Base-by-base conservation (phyloP, 2,888 invertebrate genomes). In the Nymphalis urticae region DNA sequence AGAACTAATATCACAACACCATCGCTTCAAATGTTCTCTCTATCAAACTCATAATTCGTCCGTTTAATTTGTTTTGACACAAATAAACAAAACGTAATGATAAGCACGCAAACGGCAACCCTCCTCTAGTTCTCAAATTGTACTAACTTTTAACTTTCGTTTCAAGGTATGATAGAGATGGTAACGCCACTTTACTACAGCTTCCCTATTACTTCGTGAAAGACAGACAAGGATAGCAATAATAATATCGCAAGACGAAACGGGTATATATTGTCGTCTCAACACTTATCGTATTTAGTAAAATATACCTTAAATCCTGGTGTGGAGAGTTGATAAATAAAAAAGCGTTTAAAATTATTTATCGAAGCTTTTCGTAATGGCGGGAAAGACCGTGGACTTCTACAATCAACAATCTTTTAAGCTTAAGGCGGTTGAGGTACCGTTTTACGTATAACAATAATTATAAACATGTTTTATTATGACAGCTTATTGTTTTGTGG, bases 201-300 rank as follows among this genome's bases (percentile, higher is more conserved):
- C 65, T 62, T 54, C 48, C 66, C 53, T 70, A 48, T 50, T 62
- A 54, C 63, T 64, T 32, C 24, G 47, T 32, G 5, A 48, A 60
- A 59, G 86, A 68, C 78, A 59, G 75, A 90, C 75, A 82, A 86
- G 82, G 88, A 87, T 59, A 72, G 76, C 70, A 70, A 79, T 69
- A 76, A 77, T 72, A 82, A 82, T 79, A 80, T 71, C 76, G 72
- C 66, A 72, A 64, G 69, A 72, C 66, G 62, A 68, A 64, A 73
- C 72, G 60, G 70, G 53, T 68, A 48, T 72, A 77, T 79, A 69
- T 72, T 42, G 59, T 66, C 75, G 27, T 79, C 75, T 78, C 75
- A 59, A 64, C 80, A 51, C 66, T 42, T 60, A 56, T 50, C 16
- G 10, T 42, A 3, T 7, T 48, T 64, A 19, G 50, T 36, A 70